These are phyloP conservation scores for Synanthedon vespiformis DNA, from an alignment of 2,888 invertebrate genomes.

Conservation along the genomic window DNA sequence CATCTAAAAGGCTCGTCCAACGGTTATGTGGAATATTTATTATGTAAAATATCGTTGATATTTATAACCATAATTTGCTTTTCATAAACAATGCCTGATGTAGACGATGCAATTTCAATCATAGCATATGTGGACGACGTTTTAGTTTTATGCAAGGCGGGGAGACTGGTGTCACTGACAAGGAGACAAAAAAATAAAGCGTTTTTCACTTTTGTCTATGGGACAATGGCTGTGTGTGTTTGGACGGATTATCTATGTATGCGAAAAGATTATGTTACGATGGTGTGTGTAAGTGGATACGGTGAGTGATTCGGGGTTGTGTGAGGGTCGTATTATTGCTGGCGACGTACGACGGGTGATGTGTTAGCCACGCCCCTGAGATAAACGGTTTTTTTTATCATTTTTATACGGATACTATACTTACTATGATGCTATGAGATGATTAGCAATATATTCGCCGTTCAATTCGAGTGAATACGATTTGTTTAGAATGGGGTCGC, in stretches of 20 bases:
- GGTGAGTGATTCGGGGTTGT: conserved; percentile 1
- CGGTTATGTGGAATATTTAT: no score
- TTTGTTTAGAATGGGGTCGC: no score
- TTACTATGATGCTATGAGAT: no score
- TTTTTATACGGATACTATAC: no score
- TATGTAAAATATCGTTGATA: no score
- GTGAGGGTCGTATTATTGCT: conserved; percentile 42
- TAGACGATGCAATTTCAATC: conserved; percentile 3
- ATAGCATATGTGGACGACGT: neutral
- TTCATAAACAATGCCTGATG: neutral
- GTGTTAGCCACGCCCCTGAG: conserved; percentile 48
- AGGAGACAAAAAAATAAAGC: conserved; percentile 60
- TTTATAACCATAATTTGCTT: no score
- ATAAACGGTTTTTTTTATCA: conserved; percentile 42
- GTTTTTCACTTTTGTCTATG: conserved; percentile 36
- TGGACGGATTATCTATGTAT: conserved; percentile 36
- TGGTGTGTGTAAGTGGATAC: conserved; percentile 12
- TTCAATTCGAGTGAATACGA: no score
- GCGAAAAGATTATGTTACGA: conserved; percentile 26
- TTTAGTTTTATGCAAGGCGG: conserved; percentile 13
- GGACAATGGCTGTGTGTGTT: no score
- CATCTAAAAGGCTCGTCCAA: no score
- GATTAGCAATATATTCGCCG: no score
- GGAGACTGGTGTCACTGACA: conserved; percentile 23
- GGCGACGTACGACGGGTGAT: conserved; percentile 29